Evolutionary conservation across 1,140 invertebrate species (phyloP), one percentile per base, ranked within the genome.

Genomic region (Drosophila aff.): DNA sequence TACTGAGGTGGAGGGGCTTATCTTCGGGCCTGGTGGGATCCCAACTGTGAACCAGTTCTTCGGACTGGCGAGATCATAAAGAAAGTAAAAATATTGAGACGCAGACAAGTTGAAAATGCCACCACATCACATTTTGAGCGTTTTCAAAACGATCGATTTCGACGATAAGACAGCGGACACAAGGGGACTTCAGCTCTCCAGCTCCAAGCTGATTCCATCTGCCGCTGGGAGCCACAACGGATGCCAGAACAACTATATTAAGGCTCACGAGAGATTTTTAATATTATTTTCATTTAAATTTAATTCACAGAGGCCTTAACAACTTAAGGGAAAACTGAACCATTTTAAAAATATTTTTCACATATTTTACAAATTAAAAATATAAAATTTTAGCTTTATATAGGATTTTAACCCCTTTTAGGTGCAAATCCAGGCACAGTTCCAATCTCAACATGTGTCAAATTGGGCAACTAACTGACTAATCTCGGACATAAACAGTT

Each of bases 51-150:
- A 89, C 85, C 85, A 89, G 85, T 89, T 89, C 75, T 75, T 82
- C 68, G 79, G 67, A 65, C 58, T 62, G 66, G 61, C 44, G 68
- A 65, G 74, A 76, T 80, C 81, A 79, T 84, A 84, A 91, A 91
- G 78, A 84, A 85, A 89, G 76, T 92, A 92, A 92, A 92, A 85
- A 81, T 92, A 92, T 92, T 89, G 76, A 92, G 84, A 91, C 77
- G 91, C 91, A 89, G 91, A 92, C 91, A 92, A 92, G 91, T 89
- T 85, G 86, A 91, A 92, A 92, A 92, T 92, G 91, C 91, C 91
- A 92, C 91, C 91, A 92, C 91, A 92, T 91, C 91, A 92, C 86
- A 89, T 92, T 90, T 82, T 77, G 85, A 90, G 82, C 91, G 89
- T 92, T 92, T 92, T 82, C 78, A 92, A 92, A 92, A 92, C 91